A percentile compares a stretch with the other conserved stretches of the same genome.
These are phyloP conservation scores for Anoplophora glabripennis DNA, from an alignment of 1,140 invertebrate species.

Conservation along the genomic window DNA sequence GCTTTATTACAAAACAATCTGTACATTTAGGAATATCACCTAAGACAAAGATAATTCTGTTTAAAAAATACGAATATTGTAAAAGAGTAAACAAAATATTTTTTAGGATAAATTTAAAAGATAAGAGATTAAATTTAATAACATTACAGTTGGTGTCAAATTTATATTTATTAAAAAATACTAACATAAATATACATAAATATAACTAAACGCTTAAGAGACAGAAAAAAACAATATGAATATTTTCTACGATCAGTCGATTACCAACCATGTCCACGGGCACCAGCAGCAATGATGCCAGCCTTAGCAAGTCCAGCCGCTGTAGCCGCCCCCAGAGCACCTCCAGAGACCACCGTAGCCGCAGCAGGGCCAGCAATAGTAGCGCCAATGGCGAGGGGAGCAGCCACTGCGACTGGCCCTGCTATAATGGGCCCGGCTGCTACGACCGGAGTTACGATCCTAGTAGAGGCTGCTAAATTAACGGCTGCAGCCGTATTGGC, in stretches of 20 bases:
- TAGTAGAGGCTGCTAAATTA: neutral
- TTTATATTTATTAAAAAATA: too few relatives aligned
- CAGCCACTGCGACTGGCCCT: neutral
- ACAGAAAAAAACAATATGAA: too few relatives aligned
- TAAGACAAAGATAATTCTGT: too few relatives aligned
- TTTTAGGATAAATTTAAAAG: too few relatives aligned
- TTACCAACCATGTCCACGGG: neutral
- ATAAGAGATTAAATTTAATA: too few relatives aligned
- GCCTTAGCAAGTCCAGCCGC: neutral
- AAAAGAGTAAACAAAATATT: too few relatives aligned
- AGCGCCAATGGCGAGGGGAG: neutral
- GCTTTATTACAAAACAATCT: too few relatives aligned
- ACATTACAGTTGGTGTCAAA: too few relatives aligned
- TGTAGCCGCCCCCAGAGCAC: neutral
- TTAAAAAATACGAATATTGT: too few relatives aligned
- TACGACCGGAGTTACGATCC: slow-evolving; percentile 1
- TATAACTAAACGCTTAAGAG: too few relatives aligned
- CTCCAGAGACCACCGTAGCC: neutral
- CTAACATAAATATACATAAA: too few relatives aligned
- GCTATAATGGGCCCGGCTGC: slow-evolving; percentile 2
- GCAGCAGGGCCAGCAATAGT: neutral
- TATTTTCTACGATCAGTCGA: neutral
- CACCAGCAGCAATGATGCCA: neutral
- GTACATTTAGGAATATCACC: too few relatives aligned
- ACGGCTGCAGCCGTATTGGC: neutral